Evolutionary conservation across 2,888 invertebrate genomes (phyloP).

Genomic region (Tupiocoris notatus): DNA sequence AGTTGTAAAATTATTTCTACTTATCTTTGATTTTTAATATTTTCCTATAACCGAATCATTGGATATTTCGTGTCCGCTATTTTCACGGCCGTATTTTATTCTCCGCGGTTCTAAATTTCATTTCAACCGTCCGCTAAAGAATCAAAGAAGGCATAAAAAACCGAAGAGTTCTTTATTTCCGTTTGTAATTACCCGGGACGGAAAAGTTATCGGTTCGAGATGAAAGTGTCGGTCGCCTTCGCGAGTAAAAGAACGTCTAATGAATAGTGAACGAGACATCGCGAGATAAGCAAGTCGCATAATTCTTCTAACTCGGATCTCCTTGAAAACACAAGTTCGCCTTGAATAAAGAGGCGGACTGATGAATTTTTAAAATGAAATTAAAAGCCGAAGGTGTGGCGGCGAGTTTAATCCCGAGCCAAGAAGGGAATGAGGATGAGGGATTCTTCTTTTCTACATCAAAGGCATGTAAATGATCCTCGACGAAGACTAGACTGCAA

Average conservation of each 20-base stretch:
- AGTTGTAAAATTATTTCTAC: too few species aligned
- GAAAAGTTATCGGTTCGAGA: not conserved
- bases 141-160: too few species aligned
- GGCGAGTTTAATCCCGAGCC: constrained; percentile 21
- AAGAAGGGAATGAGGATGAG: not conserved
- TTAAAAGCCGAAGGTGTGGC: constrained; percentile 29
- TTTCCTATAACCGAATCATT: too few species aligned
- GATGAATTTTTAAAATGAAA: constrained; percentile 36
- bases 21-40: too few species aligned
- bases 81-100: too few species aligned
- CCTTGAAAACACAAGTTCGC: constrained; percentile 13
- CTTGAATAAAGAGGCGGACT: constrained; percentile 18
- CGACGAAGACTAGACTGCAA: constrained; percentile 16
- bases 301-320: constrained; percentile 24
- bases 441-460: constrained; percentile 13
- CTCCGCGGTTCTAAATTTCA: too few species aligned
- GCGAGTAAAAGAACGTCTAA: not conserved
- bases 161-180: too few species aligned
- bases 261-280: constrained; percentile 20
- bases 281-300: constrained; percentile 20
- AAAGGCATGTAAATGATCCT: constrained; percentile 23
- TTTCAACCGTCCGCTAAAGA: too few species aligned
- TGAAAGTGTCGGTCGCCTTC: too few species aligned
- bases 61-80: too few species aligned
- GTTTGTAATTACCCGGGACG: too few species aligned